Evolutionary conservation across 2,888 invertebrate genomes (phyloP), one percentile per base, ranked within the genome.

Genomic region (Pogonocherus hispidulus): DNA sequence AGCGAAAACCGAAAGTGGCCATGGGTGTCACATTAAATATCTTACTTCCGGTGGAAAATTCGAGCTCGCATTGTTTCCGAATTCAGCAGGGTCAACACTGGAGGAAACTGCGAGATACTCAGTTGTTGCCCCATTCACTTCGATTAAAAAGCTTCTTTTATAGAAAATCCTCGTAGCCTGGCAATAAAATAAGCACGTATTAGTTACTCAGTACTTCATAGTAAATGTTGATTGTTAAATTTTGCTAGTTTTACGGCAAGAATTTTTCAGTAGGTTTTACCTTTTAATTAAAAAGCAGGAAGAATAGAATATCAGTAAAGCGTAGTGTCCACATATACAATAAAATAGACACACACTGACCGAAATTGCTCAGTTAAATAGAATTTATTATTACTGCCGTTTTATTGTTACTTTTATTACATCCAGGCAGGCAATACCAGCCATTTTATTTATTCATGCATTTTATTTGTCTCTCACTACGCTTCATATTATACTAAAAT

Each of bases 271-370:
- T 41, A 3, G 14, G 14, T 41, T n/a, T 41, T 41, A 41, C 41
- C 41, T 41, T 41, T 41, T 2, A 41, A 4, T 41, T 4, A 41
- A 14, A 14, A 41, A 14, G 1, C 0, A 14, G 41, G n/a, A n/a
- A n/a, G n/a, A 11, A n/a, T 5, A 14, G 14, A 11, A 5, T 8
- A 27, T 3, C 8, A 27, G 27, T 27, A 27, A 27, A 27, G 27
- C 27, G 8, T 14, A 14, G 41, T n/a, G 16, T 14, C 41, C 41
- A 41, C 41, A 14, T 2, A 1, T 16, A 14, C 41, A 3, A 41
- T 41, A 41, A 41, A 41, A 41, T 41, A 41, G 41, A 41, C 41
- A 41, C 41, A n/a, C 4, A 14, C 41, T 41, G 41, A 41, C 41
- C 14, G n/a, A 14, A 41, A 41, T 41, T n/a, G 41, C 41, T 16